Evolutionary conservation across 1,140 invertebrate species (phyloP).

Genomic region (Oncopeltus fasciatus): DNA sequence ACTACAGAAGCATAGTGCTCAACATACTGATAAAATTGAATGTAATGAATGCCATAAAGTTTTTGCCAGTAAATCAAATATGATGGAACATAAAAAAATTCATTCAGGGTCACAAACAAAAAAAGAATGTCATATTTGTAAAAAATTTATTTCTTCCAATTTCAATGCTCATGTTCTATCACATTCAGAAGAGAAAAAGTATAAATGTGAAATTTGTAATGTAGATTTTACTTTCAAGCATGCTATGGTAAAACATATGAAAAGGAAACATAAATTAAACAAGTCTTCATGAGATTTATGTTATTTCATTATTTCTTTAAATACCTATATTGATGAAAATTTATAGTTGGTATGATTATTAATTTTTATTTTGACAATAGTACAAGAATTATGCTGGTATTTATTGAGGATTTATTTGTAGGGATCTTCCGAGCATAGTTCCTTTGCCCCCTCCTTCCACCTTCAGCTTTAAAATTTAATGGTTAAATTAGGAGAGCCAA

Average conservation of each 20-base stretch:
- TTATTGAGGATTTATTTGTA: too few species aligned
- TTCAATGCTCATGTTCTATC: background rate
- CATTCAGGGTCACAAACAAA: background rate
- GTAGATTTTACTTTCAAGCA: background rate
- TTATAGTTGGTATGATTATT: too few species aligned
- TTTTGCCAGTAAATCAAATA: background rate
- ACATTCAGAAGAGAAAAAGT: background rate
- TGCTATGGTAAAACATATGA: background rate
- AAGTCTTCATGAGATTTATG: too few species aligned
- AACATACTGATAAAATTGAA: background rate
- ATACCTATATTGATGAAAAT: too few species aligned
- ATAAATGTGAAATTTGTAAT: slow-evolving; percentile 2
- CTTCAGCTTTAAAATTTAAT: too few species aligned
- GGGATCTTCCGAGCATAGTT: too few species aligned
- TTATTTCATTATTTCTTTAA: too few species aligned
- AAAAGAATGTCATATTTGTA: background rate
- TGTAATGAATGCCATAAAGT: background rate
- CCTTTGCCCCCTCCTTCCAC: too few species aligned
- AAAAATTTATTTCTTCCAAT: background rate
- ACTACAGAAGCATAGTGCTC: background rate
- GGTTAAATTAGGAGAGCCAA: too few species aligned
- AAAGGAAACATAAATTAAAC: background rate
- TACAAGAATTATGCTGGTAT: too few species aligned
- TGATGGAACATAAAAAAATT: background rate
- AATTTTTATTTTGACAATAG: too few species aligned